Evolutionary conservation across 1,140 invertebrate genomes (phyloP), one percentile per base, ranked within the genome.

Genomic region (Danaus melanippus): DNA sequence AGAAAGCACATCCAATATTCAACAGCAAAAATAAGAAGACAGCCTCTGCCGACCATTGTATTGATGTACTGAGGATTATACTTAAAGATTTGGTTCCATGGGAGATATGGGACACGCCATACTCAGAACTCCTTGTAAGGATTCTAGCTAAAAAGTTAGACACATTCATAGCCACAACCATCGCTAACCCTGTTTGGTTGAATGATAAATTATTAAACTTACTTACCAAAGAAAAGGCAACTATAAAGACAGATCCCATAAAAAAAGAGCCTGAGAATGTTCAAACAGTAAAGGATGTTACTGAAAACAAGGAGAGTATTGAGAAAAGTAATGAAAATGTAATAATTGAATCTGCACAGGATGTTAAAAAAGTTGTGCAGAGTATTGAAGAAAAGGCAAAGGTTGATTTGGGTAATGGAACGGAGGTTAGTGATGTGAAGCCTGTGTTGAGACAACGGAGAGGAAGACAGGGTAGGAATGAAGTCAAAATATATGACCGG

Each of bases 91-190:
- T 92, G 56, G 74, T 92, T 10, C 90, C 90, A 6, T 91, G 90
- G 89, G 91, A 92, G 68, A 64, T 92, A 11, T 91, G 89, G 72
- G 91, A 90, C 64, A 92, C 91, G 1, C 84, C 91, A 41, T 90
- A 91, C 17, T 91, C 90, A 15, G 89, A 90, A 70, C 71, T 91
- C 39, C 75, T 92, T 21, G 73, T 91, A 3, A 88, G 90, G 39
- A 89, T 92, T 51, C 62, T 92, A 50, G 87, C 91, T 2, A 91
- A 89, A 72, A 89, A 86, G 58, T 71, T 92, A 8, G 82, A 90
- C 42, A 69, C 50, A 17, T 89, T 87, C 58, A 78, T 89, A 50
- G 67, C 88, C 40, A 81, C 69, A 49, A 83, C 80, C 10, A 62
- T 89, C 45, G 80, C 86, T 10, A 74, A 88, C 61, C 89, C 89